A percentile compares a stretch with the other conserved stretches of the same genome.
These are phyloP conservation scores for Drosophila cyrtoloma DNA, from an alignment of 2,888 invertebrate species.

Conservation along the genomic window DNA sequence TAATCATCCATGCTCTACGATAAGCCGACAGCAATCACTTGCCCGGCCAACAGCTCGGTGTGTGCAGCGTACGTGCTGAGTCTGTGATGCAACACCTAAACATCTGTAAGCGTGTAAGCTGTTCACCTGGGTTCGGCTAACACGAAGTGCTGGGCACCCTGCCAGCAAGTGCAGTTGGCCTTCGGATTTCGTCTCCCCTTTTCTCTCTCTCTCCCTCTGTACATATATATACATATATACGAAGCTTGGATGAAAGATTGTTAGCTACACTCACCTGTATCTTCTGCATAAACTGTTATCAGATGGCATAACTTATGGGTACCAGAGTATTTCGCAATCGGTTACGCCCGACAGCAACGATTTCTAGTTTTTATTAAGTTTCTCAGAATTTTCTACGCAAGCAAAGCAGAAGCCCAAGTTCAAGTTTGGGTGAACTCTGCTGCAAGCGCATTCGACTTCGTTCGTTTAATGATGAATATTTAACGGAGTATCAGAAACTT, in stretches of 20 bases:
- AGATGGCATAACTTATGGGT: neutral
- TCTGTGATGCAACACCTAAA: neutral
- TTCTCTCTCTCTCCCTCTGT: neutral
- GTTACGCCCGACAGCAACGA: neutral
- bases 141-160: constrained; percentile 9
- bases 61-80: no score
- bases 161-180: neutral
- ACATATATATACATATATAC: no score
- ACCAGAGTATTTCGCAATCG: neutral
- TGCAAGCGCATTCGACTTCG: neutral
- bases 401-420: neutral
- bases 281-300: neutral
- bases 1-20: constrained; percentile 19
- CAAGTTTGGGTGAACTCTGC: constrained; percentile 14
- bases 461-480: neutral
- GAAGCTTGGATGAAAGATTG: neutral
- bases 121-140: constrained; percentile 5
- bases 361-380: neutral
- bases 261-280: no score
- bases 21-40: constrained; percentile 30
- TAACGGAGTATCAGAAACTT: neutral
- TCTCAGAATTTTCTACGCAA: neutral
- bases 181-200: no score
- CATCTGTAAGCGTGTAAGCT: neutral
- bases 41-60: neutral